A percentile compares a stretch with the other conserved stretches of the same genome.
These are phyloP conservation scores for Candidula unifasciata DNA, from an alignment of 2,888 invertebrate species.

Conservation along the genomic window DNA sequence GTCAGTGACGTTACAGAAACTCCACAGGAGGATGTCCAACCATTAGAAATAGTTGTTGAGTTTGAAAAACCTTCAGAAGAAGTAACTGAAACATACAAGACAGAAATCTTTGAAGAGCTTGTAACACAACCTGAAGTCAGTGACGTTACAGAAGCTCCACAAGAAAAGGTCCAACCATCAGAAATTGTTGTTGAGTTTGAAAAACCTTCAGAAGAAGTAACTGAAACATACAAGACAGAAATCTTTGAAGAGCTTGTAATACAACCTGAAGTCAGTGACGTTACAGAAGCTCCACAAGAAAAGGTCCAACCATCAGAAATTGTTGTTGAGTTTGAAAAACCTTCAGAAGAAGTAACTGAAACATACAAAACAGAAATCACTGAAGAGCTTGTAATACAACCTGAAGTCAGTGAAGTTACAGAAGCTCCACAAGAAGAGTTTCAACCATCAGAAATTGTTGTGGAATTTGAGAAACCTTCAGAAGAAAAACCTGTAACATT, in stretches of 20 bases:
- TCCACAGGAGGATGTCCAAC: slow-evolving; percentile 39
- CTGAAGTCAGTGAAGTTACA: slow-evolving; percentile 46
- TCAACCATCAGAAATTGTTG: slow-evolving; percentile 50
- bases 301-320: slow-evolving; percentile 51
- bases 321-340: slow-evolving; percentile 49
- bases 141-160: slow-evolving; percentile 55
- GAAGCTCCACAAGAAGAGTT: slow-evolving; percentile 49
- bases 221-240: slow-evolving; percentile 45
- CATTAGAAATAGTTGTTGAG: slow-evolving; percentile 53
- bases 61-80: slow-evolving; percentile 50
- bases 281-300: slow-evolving; percentile 43
- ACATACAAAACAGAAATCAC: slow-evolving; percentile 57
- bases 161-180: slow-evolving; percentile 49
- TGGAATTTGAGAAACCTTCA: slow-evolving; percentile 53
- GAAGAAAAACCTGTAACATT: slow-evolving; percentile 56
- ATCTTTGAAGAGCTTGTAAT: slow-evolving; percentile 52
- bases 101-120: slow-evolving; percentile 54
- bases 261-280: slow-evolving; percentile 52
- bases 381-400: slow-evolving; percentile 52
- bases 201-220: slow-evolving; percentile 53
- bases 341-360: slow-evolving; percentile 53
- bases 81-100: slow-evolving; percentile 55
- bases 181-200: slow-evolving; percentile 55
- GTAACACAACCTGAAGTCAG: slow-evolving; percentile 56
- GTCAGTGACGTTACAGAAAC: slow-evolving; percentile 43